Base-by-base conservation (phyloP, 1,140 invertebrate species). In the Hetaerina americana region DNA sequence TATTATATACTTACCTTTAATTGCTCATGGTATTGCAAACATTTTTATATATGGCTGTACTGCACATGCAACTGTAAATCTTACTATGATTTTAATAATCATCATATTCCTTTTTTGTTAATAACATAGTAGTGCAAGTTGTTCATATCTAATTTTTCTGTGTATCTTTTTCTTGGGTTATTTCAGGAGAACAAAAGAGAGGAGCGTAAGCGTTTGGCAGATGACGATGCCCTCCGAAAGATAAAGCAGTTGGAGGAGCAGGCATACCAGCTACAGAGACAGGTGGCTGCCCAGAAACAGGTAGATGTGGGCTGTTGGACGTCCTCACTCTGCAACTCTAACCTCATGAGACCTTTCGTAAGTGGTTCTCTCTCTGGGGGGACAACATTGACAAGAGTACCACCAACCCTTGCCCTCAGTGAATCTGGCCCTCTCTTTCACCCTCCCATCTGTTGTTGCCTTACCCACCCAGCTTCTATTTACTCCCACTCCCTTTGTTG, bases 181-280 rank as follows among this genome's bases (percentile, higher is more conserved):
- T 69, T 85, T 68, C 82, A 94, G 85, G 95, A 97, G 77, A 93
- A 89, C 78, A 95, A 98, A 80, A 86, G 94, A 1, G 94, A 97
- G 79, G 94, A 96, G 75, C 84, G 92, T 15, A 92, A 96, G 76
- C 96, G 97, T 77, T 80, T 97, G 40, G 95, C 94, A 0, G 96
- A 98, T 78, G 96, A 98, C 79, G 96, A 98, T 80, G 95, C 95
- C 0, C 82, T 97, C 68, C 87, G 93, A 67, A 97, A 97, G 80
- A 97, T 98, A 40, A 96, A 96, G 77, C 93, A 95, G 79, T 80
- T 97, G 57, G 96, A 99, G 79, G 96, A 98, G 76, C 92, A 93
- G 77, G 90, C 90, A 70, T 92, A 92, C 77, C 88, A 91, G 75
- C 80, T 93, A 28, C 92, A 93, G 77, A 91, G 92, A 77, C 92